These are phyloP conservation scores for Wiebesia pumilae DNA, from an alignment of 1,140 invertebrate genomes.

Conservation along the genomic window DNA sequence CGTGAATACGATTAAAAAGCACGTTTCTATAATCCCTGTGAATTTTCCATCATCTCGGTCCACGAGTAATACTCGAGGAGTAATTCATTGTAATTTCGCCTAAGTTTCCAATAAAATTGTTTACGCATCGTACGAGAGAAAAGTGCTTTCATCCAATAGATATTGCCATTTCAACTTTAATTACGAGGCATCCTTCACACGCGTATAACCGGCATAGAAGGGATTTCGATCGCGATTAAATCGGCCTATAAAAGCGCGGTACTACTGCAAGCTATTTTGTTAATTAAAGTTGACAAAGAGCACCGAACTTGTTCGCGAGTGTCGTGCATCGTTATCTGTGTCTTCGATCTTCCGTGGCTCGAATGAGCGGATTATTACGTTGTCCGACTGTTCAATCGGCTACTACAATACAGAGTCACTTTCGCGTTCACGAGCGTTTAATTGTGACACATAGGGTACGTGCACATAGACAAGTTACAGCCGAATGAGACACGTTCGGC, in stretches of 20 bases:
- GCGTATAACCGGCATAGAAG: not conserved
- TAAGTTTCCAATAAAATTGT: not conserved
- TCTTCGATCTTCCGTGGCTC: not conserved
- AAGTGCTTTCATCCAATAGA: not conserved
- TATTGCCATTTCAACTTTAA: not conserved
- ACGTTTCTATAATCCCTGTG: not conserved
- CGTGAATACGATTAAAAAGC: not conserved
- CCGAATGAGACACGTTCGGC: not conserved
- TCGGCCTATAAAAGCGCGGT: not conserved
- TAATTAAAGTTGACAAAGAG: not conserved
- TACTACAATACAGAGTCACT: not conserved
- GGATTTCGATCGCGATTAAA: not conserved
- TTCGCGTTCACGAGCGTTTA: slow-evolving; percentile 23
- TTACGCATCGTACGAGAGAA: not conserved
- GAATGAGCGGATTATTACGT: slow-evolving; percentile 20
- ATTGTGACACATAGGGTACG: slow-evolving; percentile 1
- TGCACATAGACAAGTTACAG: not conserved
- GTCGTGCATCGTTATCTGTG: not conserved
- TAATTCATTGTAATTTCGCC: not conserved
- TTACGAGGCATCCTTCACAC: no score
- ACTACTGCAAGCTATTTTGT: not conserved
- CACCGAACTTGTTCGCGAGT: not conserved
- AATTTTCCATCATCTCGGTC: not conserved
- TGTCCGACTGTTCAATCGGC: slow-evolving; percentile 12
- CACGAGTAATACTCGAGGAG: not conserved